Base-by-base conservation (phyloP, 2,797 vertebrate species). In the Onychomys arenicola region DNA sequence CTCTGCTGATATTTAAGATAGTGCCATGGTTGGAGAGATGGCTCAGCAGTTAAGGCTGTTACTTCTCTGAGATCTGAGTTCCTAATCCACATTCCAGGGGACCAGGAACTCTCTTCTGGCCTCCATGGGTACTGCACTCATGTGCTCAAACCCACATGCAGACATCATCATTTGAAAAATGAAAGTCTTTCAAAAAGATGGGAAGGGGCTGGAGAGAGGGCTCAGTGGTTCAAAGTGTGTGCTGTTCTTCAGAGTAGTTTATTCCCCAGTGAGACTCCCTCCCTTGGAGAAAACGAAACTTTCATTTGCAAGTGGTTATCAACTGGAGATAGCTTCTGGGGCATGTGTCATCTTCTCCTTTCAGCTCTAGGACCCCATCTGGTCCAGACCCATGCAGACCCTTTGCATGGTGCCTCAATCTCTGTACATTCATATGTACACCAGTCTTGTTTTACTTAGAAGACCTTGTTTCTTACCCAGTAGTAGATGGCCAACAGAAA, bases 1-100 rank as follows among this genome's bases (percentile, higher is more conserved):
- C 25, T 73, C 29, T 63, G 59, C 37, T 63, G 32, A 40, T 82
- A 55, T 82, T 94, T 93, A 96, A 90, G 88, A 67, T 94, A 80
- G 65, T 65, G 21, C 46, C 32, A 5, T 85, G 32, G 61, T 25
- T 86, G 83, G 43, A 86, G 63, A 69, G 43, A 86, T 52, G 21
- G 43, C 61, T 86, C 63, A 69, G 63, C 63, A 86, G 6, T 69
- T 86, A 69, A 69, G 43, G 63, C 43, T 85, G 11, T 85, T 85
- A 49, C 19, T n/a, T 43, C 32, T 85, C 32, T 49, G 83, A 67
- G 32, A 85, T 46, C 21, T 25, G 83, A 52, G 63, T 52, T 69
- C 19, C 43, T 12, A 27, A 69, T 69, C 21, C 32, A 52, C 32
- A 86, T 69, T 84, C 16, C 59, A 84, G 27, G 40, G 81, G 17